Evolutionary conservation across 2,888 invertebrate genomes (phyloP).

Genomic region (Cantharis nigra): DNA sequence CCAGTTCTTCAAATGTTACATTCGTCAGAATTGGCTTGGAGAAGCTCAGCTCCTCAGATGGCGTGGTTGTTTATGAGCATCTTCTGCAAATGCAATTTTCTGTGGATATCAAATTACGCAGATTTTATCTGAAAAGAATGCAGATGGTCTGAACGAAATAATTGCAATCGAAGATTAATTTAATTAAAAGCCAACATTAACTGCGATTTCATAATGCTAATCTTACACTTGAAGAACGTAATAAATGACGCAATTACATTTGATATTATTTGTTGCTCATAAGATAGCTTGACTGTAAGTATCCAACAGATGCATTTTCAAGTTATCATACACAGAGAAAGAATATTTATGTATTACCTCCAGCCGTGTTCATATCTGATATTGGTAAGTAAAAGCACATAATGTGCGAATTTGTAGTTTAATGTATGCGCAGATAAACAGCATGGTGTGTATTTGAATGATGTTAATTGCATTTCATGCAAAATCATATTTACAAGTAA

Average conservation of each 20-base stretch:
- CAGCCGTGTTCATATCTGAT: constrained; percentile 43
- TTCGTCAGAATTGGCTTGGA: too few species aligned
- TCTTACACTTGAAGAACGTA: background rate
- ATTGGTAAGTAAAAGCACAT: constrained; percentile 44
- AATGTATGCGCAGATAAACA: constrained; percentile 45
- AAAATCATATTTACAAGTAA: constrained; percentile 34
- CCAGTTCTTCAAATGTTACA: background rate
- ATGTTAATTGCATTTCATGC: constrained; percentile 51
- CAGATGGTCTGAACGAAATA: background rate
- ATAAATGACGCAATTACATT: constrained; percentile 2
- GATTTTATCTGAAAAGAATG: background rate
- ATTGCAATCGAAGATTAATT: background rate
- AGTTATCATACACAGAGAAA: constrained; percentile 1
- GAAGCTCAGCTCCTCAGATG: too few species aligned
- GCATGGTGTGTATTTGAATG: constrained; percentile 48
- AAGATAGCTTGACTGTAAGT: background rate
- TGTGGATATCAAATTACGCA: background rate
- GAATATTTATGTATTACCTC: constrained; percentile 36
- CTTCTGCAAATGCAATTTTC: background rate
- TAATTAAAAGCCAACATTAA: background rate
- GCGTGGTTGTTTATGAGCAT: background rate
- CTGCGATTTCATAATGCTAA: background rate
- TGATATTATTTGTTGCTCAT: background rate
- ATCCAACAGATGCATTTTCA: background rate
- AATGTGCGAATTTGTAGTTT: constrained; percentile 36